Conservation (phyloP, 2,888 invertebrate species). For the Macrophya annulata region DNA sequence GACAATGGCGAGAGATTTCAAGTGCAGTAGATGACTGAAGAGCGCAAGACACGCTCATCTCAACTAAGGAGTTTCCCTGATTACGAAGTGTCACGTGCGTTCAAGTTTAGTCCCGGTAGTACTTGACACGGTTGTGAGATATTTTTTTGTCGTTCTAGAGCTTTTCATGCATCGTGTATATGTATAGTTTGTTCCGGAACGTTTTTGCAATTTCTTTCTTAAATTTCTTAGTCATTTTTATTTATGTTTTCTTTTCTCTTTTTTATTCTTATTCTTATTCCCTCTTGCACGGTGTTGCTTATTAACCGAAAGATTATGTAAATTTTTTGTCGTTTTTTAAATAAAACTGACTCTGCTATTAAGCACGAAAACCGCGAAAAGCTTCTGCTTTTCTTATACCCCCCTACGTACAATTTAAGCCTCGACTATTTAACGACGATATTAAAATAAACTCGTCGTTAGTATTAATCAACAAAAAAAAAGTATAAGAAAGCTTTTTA, state of each 20-base stretch:
- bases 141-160: neutral
- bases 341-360: constrained; percentile 5
- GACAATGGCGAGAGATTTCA: neutral
- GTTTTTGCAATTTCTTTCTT: neutral
- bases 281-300: neutral
- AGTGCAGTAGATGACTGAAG: constrained; percentile 1
- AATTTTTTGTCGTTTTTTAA: neutral
- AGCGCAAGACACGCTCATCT: neutral
- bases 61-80: constrained; percentile 19
- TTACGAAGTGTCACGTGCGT: constrained; percentile 39
- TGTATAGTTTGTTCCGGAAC: neutral
- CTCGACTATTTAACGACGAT: constrained; percentile 16
- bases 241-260: no score
- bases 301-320: constrained; percentile 22
- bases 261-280: neutral
- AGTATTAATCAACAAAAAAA: neutral
- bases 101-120: neutral
- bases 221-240: neutral
- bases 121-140: constrained; percentile 20
- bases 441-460: neutral
- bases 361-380: constrained; percentile 8
- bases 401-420: neutral
- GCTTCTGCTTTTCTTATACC: neutral
- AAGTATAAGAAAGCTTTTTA: neutral
- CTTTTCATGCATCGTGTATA: neutral